Base-by-base conservation (phyloP, 2,888 invertebrate species). In the Lepidochitona cinerea region DNA sequence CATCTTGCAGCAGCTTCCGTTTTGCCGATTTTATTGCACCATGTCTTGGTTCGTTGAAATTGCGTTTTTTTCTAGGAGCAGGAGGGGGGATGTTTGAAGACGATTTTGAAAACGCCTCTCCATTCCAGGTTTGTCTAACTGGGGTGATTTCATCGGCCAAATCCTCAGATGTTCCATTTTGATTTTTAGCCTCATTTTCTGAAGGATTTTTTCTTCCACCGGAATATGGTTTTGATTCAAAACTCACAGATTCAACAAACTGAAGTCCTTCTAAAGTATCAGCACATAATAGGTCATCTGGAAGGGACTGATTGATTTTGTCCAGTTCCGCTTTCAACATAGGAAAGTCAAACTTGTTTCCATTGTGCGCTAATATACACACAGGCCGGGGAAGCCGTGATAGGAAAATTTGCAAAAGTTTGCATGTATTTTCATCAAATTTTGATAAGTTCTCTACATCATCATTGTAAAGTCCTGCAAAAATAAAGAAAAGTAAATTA, bases 331-430 rank as follows among this genome's bases (percentile, higher is more conserved):
- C 92, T 84, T 93, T 92, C 0, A 97, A 88, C 78, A 96, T 93
- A 0, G 95, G 95, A 90, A 94, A 96, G 89, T 96, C 96, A 90
- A 95, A 97, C 2, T 79, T 77, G 79, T 93, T 91, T 0, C 96
- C 96, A 91, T 96, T 96, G 83, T 96, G 95, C 0, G 96, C 95
- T 0, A 96, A 92, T 41, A 97, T 91, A 86, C 96, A 96, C 6
- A 95, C 92, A 0, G 96, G 96, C 78, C 93, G 92, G 0, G 91
- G 91, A n/a, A 94, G 91, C 70, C 94, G 91, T 18, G 92, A 89
- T 0, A 96, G 87, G 85, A 96, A 96, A 0, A 89, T 88, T 29
- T 92, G 91, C 0, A 96, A 90, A n/a, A 93, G 85, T 12, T 91
- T 88, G 18, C 93, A 93, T 0, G 93, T 92, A 18, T 93, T 91